Base-by-base conservation (phyloP, 2,797 vertebrate species). In the Siniperca obscura region DNA sequence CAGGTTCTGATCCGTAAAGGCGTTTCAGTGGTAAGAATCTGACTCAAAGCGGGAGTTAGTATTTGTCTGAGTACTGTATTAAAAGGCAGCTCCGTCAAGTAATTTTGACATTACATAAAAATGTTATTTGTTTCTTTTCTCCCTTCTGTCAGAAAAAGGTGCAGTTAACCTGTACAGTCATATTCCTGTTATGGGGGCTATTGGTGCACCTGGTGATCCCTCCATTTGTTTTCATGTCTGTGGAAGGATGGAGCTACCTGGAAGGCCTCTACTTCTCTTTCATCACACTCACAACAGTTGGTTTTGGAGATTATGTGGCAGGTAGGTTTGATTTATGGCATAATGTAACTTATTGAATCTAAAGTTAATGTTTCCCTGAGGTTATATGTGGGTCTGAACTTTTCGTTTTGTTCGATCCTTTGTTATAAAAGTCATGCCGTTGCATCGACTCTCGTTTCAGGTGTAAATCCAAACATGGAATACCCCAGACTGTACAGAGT, bases 181-280 rank as follows among this genome's bases (percentile, higher is more conserved):
- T 98, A 74, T 99, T 99, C 90, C 97, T 99, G 67, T 69, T 98
- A 75, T 99, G 98, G 98, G 98, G 98, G 3, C 94, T 99, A 79
- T 83, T 99, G 40, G 93, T 99, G 40, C 98, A 99, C 85, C 95
- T 99, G 89, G 91, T 99, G 84, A 95, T 99, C 82, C 98, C 98
- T 10, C 98, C 98, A 0, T 93, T 98, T 55, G 95, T 98, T 74
- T 98, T 99, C 92, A 99, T 97, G 97, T 92, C 84, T 59, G 82
- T 97, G 1, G 98, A 99, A 92, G 87, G 94, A 40, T 99, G 98
- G 98, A 91, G 92, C 79, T 99, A 99, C 89, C 95, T 99, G 69
- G 98, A 99, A 86, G 98, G 98, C 13, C 95, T 99, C 84, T 99
- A 99, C 91, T 99, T 97, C 88, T 98, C 97, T 16, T 99, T 98